phyloP scores from a whole-genome alignment of 1,140 invertebrate species.

The Reticulitermes speratus region DNA sequence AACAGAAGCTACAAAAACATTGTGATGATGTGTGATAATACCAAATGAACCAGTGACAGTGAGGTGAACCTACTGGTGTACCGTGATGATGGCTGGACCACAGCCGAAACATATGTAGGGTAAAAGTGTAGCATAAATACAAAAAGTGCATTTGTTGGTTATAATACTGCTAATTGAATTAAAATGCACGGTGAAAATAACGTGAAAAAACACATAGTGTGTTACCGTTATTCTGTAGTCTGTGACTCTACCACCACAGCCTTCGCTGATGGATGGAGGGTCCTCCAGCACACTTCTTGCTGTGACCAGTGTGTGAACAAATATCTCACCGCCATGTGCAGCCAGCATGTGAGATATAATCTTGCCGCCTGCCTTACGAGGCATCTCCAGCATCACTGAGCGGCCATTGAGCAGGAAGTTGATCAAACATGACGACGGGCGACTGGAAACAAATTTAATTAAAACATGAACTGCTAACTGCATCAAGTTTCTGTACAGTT shows the following conservation, averaged over 20 bases:
- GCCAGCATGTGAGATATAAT: conserved; percentile 90
- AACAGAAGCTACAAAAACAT: too few species aligned
- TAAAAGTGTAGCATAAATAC: too few species aligned
- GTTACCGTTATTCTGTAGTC: conserved; percentile 77
- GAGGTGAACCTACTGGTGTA: too few species aligned
- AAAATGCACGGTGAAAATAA: too few species aligned
- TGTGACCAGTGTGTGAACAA: conserved; percentile 88
- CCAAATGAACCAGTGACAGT: too few species aligned
- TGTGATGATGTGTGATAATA: too few species aligned
- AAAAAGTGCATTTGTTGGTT: too few species aligned
- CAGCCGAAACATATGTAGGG: too few species aligned
- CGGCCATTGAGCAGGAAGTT: conserved; percentile 93
- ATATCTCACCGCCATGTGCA: conserved; percentile 93
- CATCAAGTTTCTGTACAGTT: not conserved
- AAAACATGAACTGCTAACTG: not conserved
- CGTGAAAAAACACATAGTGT: too few species aligned
- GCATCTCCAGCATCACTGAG: conserved; percentile 94
- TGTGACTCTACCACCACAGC: conserved; percentile 86
- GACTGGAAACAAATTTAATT: conserved; percentile 46
- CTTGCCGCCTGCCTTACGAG: conserved; percentile 80
- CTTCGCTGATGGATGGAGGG: conserved; percentile 92
- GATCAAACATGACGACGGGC: conserved; percentile 93
- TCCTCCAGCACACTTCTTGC: conserved; percentile 88
- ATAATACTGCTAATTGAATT: too few species aligned
- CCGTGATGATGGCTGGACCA: too few species aligned